Base-by-base conservation (phyloP, 2,797 vertebrate genomes). In the Brachyalestes nurse region DNA sequence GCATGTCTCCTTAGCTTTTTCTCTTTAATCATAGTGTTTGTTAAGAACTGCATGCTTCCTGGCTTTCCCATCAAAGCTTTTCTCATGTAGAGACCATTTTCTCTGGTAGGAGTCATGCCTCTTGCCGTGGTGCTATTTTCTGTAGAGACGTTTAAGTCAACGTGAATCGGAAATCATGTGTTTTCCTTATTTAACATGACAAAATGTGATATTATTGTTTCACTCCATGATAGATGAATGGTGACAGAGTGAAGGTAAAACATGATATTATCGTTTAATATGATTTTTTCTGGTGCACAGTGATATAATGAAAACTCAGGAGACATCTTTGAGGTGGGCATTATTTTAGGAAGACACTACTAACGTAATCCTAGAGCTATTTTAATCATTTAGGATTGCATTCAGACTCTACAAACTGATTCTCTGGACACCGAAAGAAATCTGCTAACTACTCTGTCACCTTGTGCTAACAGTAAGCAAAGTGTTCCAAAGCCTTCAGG, bases 1-100 rank as follows among this genome's bases (percentile, higher is more conserved):
- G 19, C 9, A 9, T 0, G 13, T 21, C 19, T 77, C 21, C 55
- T 77, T 57, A 65, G n/a, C 7, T 23, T 21, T 71, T 81, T 71
- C 14, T 23, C 74, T 71, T 28, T 55, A 76, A 76, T 76, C 73
- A 75, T 62, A 28, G 73, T 38, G 14, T 49, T 81, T 28, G 60
- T 40, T 81, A 45, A 45, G 12, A 70, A 16, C 70, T 42, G n/a
- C 70, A 28, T 62, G 69, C 69, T 51, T 70, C 38, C 49, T 58
- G 62, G n/a, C 49, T 49, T 17, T 76, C 17, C 5, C 47, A 55
- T 34, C 9, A 70, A 55, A 49, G 23, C 8, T 70, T 71, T 62
- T 7, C 23, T 60, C 55, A 76, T 71, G 19, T 70, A 23, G 47
- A 38, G 62, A 17, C 25, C 71, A 13, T 73, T 57, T 57, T 72